These are phyloP conservation scores for Acridotheres tristis DNA, from an alignment of 2,797 vertebrate species.

Conservation along the genomic window DNA sequence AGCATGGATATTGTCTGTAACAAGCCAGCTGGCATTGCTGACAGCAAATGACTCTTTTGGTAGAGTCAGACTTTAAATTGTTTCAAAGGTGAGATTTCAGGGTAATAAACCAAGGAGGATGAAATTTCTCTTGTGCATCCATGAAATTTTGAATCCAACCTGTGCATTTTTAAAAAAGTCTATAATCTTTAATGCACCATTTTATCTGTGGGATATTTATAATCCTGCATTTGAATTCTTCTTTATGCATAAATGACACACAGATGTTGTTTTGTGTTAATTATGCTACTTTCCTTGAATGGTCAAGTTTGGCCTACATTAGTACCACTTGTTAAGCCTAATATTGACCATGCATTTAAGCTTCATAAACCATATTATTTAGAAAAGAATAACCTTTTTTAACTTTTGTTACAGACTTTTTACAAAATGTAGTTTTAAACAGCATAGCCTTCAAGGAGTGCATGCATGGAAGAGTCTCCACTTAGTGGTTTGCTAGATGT, in stretches of 20 bases:
- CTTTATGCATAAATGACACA: background rate
- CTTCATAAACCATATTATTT: background rate
- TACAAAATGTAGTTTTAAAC: background rate
- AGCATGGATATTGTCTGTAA: background rate
- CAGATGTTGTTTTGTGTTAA: background rate
- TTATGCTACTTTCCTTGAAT: background rate
- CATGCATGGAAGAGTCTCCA: background rate
- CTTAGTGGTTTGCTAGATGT: background rate
- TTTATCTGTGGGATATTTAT: background rate
- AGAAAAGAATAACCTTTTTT: background rate
- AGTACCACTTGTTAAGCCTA: background rate
- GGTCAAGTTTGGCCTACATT: background rate
- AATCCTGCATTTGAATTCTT: background rate
- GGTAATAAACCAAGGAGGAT: background rate
- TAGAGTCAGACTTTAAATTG: background rate
- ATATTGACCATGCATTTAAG: background rate
- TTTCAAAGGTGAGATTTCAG: background rate
- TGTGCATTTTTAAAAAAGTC: background rate
- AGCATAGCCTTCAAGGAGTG: background rate
- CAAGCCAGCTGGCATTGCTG: background rate
- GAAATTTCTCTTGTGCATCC: background rate
- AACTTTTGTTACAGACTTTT: background rate
- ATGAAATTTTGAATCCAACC: background rate
- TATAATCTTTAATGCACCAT: background rate
- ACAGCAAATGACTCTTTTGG: background rate